phyloP scores from a whole-genome alignment of 2,797 vertebrate genomes.

The Huso huso region DNA sequence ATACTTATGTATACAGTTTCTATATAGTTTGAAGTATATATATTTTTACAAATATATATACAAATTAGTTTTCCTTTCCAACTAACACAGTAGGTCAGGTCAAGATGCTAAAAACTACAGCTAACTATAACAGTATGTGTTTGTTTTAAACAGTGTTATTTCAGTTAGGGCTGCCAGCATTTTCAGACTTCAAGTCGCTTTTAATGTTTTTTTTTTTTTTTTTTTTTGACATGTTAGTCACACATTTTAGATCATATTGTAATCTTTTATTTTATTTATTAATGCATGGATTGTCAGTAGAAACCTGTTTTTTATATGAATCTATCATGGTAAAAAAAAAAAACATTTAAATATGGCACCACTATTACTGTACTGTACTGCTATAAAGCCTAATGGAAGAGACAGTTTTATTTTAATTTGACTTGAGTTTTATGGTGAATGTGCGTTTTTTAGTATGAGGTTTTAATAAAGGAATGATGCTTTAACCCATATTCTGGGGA shows the following conservation, averaged over 20 bases:
- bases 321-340: background rate
- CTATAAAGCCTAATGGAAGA: background rate
- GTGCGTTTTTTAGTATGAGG: background rate
- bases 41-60: conserved; percentile 63
- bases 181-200: background rate
- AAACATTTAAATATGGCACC: background rate
- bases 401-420: background rate
- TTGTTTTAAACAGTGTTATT: conserved; percentile 33
- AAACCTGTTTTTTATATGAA: conserved; percentile 7
- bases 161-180: background rate
- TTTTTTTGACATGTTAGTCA: background rate
- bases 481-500: background rate
- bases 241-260: conserved; percentile 12
- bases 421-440: background rate
- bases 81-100: conserved; percentile 33
- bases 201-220: conserved; percentile 6
- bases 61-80: conserved; percentile 34
- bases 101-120: conserved; percentile 19
- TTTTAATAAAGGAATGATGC: background rate
- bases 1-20: conserved; percentile 51
- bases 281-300: conserved; percentile 14
- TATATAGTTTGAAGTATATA: conserved; percentile 41
- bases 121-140: conserved; percentile 61
- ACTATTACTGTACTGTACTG: background rate
- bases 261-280: conserved; percentile 16